A percentile compares a stretch with the other conserved stretches of the same genome.
phyloP scores from a whole-genome alignment of 2,113 vertebrate genomes.

The Thamnaconus septentrionalis region DNA sequence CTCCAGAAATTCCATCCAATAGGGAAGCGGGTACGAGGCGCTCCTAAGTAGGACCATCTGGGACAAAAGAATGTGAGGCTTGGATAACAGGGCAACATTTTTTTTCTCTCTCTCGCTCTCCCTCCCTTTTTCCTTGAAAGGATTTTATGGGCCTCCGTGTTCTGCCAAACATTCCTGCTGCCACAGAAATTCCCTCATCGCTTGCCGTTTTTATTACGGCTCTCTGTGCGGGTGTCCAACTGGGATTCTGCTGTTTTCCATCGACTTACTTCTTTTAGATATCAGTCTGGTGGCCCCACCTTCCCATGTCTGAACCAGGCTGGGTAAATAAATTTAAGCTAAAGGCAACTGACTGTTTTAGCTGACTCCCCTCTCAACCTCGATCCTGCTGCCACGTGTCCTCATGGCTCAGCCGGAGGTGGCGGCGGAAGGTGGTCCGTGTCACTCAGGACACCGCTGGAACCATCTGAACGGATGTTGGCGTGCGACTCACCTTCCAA shows the following conservation, averaged over 20 bases:
- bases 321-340: too few species aligned
- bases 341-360: too few species aligned
- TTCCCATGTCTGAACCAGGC: too few species aligned
- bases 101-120: neutral
- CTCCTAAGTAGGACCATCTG: conserved; percentile 67
- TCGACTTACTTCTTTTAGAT: neutral
- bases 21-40: conserved; percentile 19
- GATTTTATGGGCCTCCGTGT: conserved; percentile 47
- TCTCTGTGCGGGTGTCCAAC: conserved; percentile 14
- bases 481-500: too few species aligned
- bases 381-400: too few species aligned
- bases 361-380: too few species aligned
- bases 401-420: too few species aligned
- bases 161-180: conserved; percentile 5
- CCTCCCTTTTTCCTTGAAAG: conserved; percentile 50
- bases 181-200: conserved; percentile 19
- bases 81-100: conserved; percentile 28
- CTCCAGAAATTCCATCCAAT: conserved; percentile 48
- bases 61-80: conserved; percentile 57
- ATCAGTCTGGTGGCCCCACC: too few species aligned
- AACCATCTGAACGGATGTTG: too few species aligned
- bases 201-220: conserved; percentile 13
- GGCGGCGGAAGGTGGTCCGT: too few species aligned
- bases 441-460: too few species aligned
- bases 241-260: neutral